Percentiles rank a stretch among this genome's conserved stretches.
phyloP scores from a whole-genome alignment of 92 coral and sea anemone genomes.

The Phenganax stokvisi region DNA sequence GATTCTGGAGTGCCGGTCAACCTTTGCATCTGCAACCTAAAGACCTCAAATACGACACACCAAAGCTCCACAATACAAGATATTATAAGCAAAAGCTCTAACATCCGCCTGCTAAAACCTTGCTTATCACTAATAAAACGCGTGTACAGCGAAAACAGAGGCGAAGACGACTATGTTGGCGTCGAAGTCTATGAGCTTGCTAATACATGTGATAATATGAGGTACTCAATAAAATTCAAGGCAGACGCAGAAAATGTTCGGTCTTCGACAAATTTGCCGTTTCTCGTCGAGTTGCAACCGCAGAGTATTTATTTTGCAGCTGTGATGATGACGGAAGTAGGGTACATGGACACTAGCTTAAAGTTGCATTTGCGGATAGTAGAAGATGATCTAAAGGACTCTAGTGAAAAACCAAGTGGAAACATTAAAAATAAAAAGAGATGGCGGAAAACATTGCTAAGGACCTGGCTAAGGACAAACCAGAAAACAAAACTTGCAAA shows the following conservation, averaged over 20 bases:
- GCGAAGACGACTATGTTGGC: not conserved
- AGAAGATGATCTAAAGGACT: not conserved
- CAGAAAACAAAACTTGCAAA: not conserved
- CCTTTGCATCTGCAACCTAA: slow-evolving; percentile 1
- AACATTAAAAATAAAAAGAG: not conserved
- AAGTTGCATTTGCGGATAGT: not conserved
- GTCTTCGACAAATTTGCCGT: not conserved
- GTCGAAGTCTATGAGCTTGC: slow-evolving; percentile 8
- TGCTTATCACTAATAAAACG: slow-evolving; percentile 4
- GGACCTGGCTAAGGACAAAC: not conserved
- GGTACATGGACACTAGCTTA: not conserved
- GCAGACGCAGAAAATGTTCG: not conserved
- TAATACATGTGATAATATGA: not conserved
- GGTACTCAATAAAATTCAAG: not conserved
- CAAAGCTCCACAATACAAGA: not conserved
- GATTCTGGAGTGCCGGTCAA: not conserved
- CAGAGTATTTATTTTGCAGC: not conserved
- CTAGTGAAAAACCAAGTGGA: not conserved
- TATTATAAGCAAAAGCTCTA: not conserved
- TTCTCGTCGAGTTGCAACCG: not conserved
- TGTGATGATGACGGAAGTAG: not conserved
- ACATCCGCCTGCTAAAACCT: not conserved
- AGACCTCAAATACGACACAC: not conserved
- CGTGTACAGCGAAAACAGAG: slow-evolving; percentile 5
- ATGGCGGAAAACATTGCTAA: not conserved